phyloP scores from a whole-genome alignment of 1,140 invertebrate genomes.

The Mesaphorura yosii region DNA sequence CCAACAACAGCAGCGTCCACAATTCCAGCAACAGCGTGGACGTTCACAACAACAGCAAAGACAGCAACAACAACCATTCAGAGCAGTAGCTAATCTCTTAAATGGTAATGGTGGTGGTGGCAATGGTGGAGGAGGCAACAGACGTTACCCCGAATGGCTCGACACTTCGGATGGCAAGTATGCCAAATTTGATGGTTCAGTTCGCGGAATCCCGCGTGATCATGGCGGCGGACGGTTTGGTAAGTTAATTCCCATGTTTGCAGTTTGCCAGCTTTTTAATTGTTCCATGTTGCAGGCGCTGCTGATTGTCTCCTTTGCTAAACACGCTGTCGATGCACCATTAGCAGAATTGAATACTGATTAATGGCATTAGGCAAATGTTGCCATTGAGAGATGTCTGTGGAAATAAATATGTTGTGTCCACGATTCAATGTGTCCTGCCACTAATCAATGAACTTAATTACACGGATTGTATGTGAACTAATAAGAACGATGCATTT shows the following conservation, averaged over 20 bases:
- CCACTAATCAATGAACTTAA: too few relatives aligned
- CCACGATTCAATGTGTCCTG: too few relatives aligned
- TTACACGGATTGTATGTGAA: too few relatives aligned
- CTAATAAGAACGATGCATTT: too few relatives aligned
- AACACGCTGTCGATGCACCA: too few relatives aligned
- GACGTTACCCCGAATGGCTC: slow-evolving; percentile 14
- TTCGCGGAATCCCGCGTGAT: slow-evolving; percentile 21
- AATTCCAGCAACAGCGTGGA: not conserved
- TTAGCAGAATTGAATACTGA: too few relatives aligned
- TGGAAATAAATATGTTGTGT: too few relatives aligned
- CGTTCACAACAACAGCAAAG: not conserved
- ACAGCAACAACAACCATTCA: not conserved
- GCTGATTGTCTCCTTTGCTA: too few relatives aligned
- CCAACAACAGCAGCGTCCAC: not conserved
- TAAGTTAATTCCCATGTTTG: slow-evolving; percentile 4
- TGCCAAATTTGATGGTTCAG: slow-evolving; percentile 26
- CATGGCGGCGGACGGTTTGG: slow-evolving; percentile 25
- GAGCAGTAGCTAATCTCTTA: slow-evolving; percentile 8
- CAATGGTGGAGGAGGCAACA: slow-evolving; percentile 8
- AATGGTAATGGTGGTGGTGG: slow-evolving; percentile 15
- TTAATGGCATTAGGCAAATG: too few relatives aligned
- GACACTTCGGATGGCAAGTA: slow-evolving; percentile 23
- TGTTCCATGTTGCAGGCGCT: too few relatives aligned
- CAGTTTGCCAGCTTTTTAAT: too few relatives aligned
- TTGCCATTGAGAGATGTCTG: too few relatives aligned